These are phyloP conservation scores for Diploscapter pachys DNA, from an alignment of 1,140 invertebrate genomes.

Conservation along the genomic window DNA sequence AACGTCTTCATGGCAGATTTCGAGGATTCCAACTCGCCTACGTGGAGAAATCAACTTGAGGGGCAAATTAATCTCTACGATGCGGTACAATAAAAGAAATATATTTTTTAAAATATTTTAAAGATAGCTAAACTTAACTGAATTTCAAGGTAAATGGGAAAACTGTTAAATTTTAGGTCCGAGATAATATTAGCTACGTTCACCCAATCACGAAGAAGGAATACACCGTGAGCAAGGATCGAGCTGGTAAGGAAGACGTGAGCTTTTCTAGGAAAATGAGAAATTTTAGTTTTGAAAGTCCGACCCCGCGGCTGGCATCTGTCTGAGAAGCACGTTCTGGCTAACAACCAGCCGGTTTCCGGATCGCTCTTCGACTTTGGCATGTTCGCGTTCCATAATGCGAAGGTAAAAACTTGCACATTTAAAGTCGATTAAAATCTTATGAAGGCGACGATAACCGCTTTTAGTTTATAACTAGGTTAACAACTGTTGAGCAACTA, in stretches of 20 bases:
- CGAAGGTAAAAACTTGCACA: conserved; percentile 34
- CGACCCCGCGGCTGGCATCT: conserved; percentile 74
- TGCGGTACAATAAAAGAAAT: conserved; percentile 42
- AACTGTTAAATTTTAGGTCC: conserved; percentile 11
- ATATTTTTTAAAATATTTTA: too few relatives aligned
- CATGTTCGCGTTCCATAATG: conserved; percentile 70
- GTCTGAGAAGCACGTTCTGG: conserved; percentile 70
- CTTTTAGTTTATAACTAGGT: too few relatives aligned
- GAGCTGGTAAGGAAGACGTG: conserved; percentile 39
- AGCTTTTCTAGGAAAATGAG: conserved; percentile 16
- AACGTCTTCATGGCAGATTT: conserved; percentile 61
- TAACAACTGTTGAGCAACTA: too few relatives aligned
- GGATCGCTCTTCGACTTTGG: conserved; percentile 72
- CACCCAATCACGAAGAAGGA: conserved; percentile 57
- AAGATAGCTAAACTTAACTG: too few relatives aligned
- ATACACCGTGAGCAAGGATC: conserved; percentile 49
- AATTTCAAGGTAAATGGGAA: too few relatives aligned
- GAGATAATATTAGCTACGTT: conserved; percentile 62
- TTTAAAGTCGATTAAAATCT: too few relatives aligned
- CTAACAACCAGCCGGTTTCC: conserved; percentile 69
- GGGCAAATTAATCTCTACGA: conserved; percentile 69
- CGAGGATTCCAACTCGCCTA: conserved; percentile 71
- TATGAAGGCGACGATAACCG: too few relatives aligned
- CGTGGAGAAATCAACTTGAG: conserved; percentile 70
- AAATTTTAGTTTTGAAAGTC: conserved; percentile 66